These are phyloP conservation scores for Argya squamiceps DNA, from an alignment of 2,797 vertebrate genomes.

Conservation along the genomic window DNA sequence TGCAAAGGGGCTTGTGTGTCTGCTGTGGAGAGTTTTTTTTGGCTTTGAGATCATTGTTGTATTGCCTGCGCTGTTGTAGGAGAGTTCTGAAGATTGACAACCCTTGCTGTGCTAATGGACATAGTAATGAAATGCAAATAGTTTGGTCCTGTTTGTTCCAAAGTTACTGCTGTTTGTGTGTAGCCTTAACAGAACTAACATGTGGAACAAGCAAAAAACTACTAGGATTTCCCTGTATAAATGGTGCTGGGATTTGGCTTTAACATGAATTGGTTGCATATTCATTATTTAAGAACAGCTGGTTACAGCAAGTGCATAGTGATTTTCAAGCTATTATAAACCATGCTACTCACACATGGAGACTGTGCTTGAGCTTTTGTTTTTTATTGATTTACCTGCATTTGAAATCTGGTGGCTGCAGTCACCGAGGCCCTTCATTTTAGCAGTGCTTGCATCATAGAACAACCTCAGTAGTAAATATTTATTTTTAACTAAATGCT, in stretches of 20 bases:
- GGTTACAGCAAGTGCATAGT: slow-evolving; percentile 79
- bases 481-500: slow-evolving; percentile 85
- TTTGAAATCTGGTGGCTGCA: slow-evolving; percentile 92
- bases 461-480: slow-evolving; percentile 86
- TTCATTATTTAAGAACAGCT: slow-evolving; percentile 89
- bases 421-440: slow-evolving; percentile 88
- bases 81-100: slow-evolving; percentile 80
- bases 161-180: slow-evolving; percentile 87
- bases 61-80: slow-evolving; percentile 78
- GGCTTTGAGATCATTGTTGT: slow-evolving; percentile 79
- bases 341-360: slow-evolving; percentile 75
- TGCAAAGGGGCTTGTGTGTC: slow-evolving; percentile 79
- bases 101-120: slow-evolving; percentile 85
- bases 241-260: slow-evolving; percentile 81
- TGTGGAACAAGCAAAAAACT: slow-evolving; percentile 76
- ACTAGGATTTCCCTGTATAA: slow-evolving; percentile 79
- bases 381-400: slow-evolving; percentile 85
- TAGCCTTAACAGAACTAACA: slow-evolving; percentile 82
- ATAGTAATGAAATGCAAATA: slow-evolving; percentile 77
- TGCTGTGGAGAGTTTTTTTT: slow-evolving; percentile 72
- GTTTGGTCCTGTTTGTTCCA: slow-evolving; percentile 80
- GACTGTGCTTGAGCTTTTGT: slow-evolving; percentile 67
- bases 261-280: slow-evolving; percentile 80
- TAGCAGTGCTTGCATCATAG: slow-evolving; percentile 86
- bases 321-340: slow-evolving; percentile 81